Conservation (phyloP, 23 tunicate genomes). For the Diplosoma virens region DNA sequence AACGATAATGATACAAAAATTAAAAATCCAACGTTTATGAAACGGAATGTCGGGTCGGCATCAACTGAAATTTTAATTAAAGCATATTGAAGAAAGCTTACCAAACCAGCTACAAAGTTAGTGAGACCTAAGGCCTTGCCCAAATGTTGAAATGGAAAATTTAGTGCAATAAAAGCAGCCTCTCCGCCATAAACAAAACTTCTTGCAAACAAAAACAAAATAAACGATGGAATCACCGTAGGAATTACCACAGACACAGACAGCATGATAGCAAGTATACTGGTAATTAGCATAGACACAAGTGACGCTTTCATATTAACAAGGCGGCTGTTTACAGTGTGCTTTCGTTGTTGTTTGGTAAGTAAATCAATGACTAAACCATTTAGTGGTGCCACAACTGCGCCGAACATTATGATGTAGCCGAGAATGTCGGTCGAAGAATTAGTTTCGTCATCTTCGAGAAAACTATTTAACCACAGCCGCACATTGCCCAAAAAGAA, state of each 20-base stretch:
- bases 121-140: slow-evolving; percentile 29
- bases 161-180: background rate
- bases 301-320: background rate
- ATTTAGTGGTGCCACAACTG: slow-evolving; percentile 10
- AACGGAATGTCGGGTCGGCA: slow-evolving; percentile 14
- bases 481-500: slow-evolving; percentile 26
- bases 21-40: slow-evolving; percentile 4
- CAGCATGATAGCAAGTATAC: background rate
- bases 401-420: background rate
- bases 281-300: slow-evolving; percentile 11
- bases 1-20: background rate
- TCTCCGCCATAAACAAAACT: slow-evolving; percentile 7
- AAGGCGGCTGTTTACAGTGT: background rate
- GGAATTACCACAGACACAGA: background rate
- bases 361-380: slow-evolving; percentile 8
- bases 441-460: slow-evolving; percentile 6
- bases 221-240: background rate
- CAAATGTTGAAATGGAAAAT: slow-evolving; percentile 15
- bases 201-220: slow-evolving; percentile 4
- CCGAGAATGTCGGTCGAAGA: slow-evolving; percentile 1
- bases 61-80: slow-evolving; percentile 4
- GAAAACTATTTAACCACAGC: slow-evolving; percentile 19
- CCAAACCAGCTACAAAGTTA: background rate
- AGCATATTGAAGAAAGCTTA: slow-evolving; percentile 15
- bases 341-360: background rate